Percentiles rank a stretch among this genome's conserved stretches.
Evolutionary conservation across 2,888 invertebrate genomes (phyloP).

Genomic region (Melikaiella ostensackeni): DNA sequence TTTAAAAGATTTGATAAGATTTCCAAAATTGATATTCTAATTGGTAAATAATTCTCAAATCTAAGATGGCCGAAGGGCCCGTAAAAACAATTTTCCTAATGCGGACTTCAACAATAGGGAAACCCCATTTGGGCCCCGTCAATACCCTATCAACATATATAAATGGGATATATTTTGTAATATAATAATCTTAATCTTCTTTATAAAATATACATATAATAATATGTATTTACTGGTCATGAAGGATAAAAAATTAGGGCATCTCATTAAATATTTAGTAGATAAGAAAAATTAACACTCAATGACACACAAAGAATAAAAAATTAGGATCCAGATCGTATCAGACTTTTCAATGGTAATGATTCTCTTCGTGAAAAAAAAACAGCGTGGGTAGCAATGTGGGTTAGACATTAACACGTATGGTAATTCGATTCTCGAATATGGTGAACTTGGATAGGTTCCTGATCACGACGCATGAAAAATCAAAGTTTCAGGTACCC

Average conservation of each 20-base stretch:
- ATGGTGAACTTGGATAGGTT: conserved; percentile 17
- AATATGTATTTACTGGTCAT: neutral
- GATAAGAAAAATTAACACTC: neutral
- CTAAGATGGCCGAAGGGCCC: too few relatives aligned
- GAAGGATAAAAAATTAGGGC: neutral
- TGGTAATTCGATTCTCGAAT: conserved; percentile 28
- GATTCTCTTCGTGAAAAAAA: neutral
- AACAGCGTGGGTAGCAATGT: conserved; percentile 14
- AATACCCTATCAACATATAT: too few relatives aligned
- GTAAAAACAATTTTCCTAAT: too few relatives aligned
- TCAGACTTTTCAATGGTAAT: conserved; percentile 9
- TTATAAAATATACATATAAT: neutral
- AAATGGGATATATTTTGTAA: too few relatives aligned
- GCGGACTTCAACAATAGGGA: too few relatives aligned
- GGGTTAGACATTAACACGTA: conserved; percentile 15
- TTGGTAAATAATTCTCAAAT: too few relatives aligned
- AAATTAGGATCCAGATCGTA: conserved; percentile 13
- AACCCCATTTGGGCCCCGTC: too few relatives aligned
- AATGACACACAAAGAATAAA: neutral
- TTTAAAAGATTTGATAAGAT: too few relatives aligned
- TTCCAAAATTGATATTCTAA: too few relatives aligned
- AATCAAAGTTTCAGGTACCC: conserved; percentile 22
- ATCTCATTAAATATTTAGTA: neutral
- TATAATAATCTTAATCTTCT: too few relatives aligned
- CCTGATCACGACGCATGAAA: conserved; percentile 9